Evolutionary conservation across 2,888 invertebrate species (phyloP).

Genomic region (Clivina fossor): DNA sequence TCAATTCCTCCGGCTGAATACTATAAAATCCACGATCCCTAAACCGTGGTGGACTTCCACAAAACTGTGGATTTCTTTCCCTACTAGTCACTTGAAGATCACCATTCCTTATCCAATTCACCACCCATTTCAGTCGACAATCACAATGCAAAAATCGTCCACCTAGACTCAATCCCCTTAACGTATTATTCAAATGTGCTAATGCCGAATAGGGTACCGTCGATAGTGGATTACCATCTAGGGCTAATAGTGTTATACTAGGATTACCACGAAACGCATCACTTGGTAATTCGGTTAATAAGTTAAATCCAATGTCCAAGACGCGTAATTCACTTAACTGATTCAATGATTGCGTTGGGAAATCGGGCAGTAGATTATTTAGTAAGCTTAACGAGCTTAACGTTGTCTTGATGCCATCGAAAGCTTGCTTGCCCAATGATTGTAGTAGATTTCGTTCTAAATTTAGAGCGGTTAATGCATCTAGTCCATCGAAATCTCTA

Average conservation of each 20-base stretch:
- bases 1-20: conserved; percentile 75
- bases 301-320: conserved; percentile 89
- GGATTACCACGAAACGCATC: conserved; percentile 81
- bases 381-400: conserved; percentile 85
- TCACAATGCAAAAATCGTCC: conserved; percentile 88
- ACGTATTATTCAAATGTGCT: conserved; percentile 74
- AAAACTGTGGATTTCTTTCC: conserved; percentile 90
- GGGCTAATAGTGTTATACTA: conserved; percentile 80
- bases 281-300: conserved; percentile 76
- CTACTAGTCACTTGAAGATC: conserved; percentile 91
- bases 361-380: conserved; percentile 85
- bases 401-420: conserved; percentile 76
- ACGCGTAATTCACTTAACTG: conserved; percentile 80
- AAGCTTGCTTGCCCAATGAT: conserved; percentile 72
- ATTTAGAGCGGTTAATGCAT: conserved; percentile 82
- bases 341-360: conserved; percentile 79
- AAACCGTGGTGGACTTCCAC: conserved; percentile 79
- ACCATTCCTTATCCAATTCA: conserved; percentile 84
- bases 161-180: conserved; percentile 84
- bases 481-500: conserved; percentile 73
- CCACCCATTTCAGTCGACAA: conserved; percentile 84
- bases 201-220: conserved; percentile 81
- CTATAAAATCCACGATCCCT: conserved; percentile 84
- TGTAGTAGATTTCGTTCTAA: conserved; percentile 86
- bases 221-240: conserved; percentile 87